Percentiles rank a stretch among this genome's conserved stretches.
Evolutionary conservation across 2,888 invertebrate genomes (phyloP).

Genomic region (Hirtodrosophila cameraria): DNA sequence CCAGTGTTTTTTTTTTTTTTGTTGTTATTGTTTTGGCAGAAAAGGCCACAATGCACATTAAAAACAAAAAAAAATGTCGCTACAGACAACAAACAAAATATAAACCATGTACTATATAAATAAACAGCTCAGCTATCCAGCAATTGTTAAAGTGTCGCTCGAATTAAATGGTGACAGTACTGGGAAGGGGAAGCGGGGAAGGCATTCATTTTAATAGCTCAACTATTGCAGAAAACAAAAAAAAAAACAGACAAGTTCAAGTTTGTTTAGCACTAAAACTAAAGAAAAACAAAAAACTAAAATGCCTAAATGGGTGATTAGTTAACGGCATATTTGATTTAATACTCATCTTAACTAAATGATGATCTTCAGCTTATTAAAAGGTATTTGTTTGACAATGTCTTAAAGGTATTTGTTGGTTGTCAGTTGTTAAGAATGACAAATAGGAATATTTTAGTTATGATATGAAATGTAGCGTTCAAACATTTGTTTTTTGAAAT

Average conservation of each 20-base stretch:
- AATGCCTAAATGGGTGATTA: conserved; percentile 57
- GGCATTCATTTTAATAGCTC: conserved; percentile 26
- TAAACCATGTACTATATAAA: conserved; percentile 12
- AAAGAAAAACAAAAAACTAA: neutral
- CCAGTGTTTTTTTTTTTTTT: conserved; percentile 16
- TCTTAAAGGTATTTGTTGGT: too few species aligned
- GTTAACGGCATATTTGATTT: conserved; percentile 46
- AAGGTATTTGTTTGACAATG: too few species aligned
- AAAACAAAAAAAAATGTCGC: conserved; percentile 52
- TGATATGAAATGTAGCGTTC: too few species aligned
- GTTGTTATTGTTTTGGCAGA: conserved; percentile 33
- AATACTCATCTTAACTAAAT: neutral
- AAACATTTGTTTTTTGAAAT: too few species aligned
- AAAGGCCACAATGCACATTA: conserved; percentile 73
- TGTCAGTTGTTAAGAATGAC: too few species aligned
- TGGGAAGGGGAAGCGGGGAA: conserved; percentile 2
- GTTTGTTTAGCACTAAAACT: conserved; percentile 28
- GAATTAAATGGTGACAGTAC: conserved; percentile 23
- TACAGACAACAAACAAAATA: conserved; percentile 18
- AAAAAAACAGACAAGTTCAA: conserved; percentile 52
- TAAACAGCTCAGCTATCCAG: conserved; percentile 14
- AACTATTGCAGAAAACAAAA: conserved; percentile 29
- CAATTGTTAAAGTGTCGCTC: conserved; percentile 14
- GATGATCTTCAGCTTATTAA: too few species aligned
- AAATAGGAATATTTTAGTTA: too few species aligned